Base-by-base conservation (phyloP, 2,797 vertebrate genomes). In the Alcedo atthis region DNA sequence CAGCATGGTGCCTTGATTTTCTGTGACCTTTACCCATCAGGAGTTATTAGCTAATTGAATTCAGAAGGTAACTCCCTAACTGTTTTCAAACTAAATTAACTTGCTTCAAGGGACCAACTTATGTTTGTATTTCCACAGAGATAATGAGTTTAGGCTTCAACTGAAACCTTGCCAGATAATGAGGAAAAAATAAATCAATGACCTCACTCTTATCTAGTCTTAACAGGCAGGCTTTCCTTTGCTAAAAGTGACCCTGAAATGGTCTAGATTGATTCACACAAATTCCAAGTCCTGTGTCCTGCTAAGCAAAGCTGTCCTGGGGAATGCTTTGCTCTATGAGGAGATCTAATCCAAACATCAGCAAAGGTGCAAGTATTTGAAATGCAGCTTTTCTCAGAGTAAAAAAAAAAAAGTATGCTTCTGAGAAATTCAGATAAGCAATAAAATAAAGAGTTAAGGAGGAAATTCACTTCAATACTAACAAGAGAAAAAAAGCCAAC, bases 201-300 rank as follows among this genome's bases (percentile, higher is more conserved):
- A 96, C 95, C 91, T 96, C 95, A 94, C 73, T 91, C 95, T 96
- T 96, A 96, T 96, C 96, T 96, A 92, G 92, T 95, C 92, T 95
- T 94, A 94, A 69, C 95, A 97, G 96, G 71, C 95, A 94, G 88
- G 83, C 91, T 96, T 96, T 96, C 82, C 91, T 95, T 91, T 92
- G 93, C 81, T 95, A 91, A 92, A 94, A 94, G 88, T 95, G 91
- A 96, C 92, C 93, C 95, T 96, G 94, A 80, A 96, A 81, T 48
- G 71, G 81, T 92, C 81, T 85, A 89, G 75, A 94, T 95, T 93
- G 81, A 93, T 93, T 77, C 75, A 80, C 73, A 83, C 85, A 90
- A 94, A 86, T 76, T 68, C 76, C 0, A 1, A 92, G 42, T 45
- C 21, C 57, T 1, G 19, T 3, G 13, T 85, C 81, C 68, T 85